Percentiles rank a stretch among this genome's conserved stretches.
These are phyloP conservation scores for Lithobates pipiens DNA, from an alignment of 2,797 vertebrate species.

Conservation along the genomic window DNA sequence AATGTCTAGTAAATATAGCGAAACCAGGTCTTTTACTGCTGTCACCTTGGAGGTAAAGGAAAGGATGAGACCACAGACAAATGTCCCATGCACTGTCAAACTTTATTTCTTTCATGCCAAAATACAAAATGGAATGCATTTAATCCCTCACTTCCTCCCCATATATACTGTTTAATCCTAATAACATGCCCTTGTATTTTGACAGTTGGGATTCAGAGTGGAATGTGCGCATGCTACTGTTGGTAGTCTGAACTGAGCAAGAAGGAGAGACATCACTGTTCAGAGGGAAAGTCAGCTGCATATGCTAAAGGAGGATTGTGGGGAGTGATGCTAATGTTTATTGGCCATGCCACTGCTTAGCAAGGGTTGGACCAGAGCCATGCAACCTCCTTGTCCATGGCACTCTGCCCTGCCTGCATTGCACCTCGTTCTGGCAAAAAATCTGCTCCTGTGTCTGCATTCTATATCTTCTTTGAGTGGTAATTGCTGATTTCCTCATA, in stretches of 20 bases:
- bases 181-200: slow-evolving; percentile 54
- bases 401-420: slow-evolving; percentile 55
- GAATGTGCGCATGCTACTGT: slow-evolving; percentile 57
- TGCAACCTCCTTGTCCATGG: slow-evolving; percentile 44
- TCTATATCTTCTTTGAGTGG: slow-evolving; percentile 25
- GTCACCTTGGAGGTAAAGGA: slow-evolving; percentile 17
- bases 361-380: slow-evolving; percentile 53
- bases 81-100: slow-evolving; percentile 66
- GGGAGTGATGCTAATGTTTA: slow-evolving; percentile 50
- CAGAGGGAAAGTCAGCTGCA: slow-evolving; percentile 33
- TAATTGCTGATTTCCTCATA: slow-evolving; percentile 13
- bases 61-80: slow-evolving; percentile 33
- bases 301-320: slow-evolving; percentile 41
- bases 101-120: slow-evolving; percentile 82
- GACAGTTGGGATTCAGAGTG: slow-evolving; percentile 56
- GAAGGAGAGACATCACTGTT: slow-evolving; percentile 23
- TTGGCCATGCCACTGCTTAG: slow-evolving; percentile 54
- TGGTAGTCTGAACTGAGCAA: slow-evolving; percentile 47
- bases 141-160: slow-evolving; percentile 56
- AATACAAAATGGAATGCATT: slow-evolving; percentile 71
- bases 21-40: neutral
- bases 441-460: slow-evolving; percentile 37
- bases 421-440: slow-evolving; percentile 51
- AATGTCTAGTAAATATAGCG: slow-evolving; percentile 1
- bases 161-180: slow-evolving; percentile 39